Conservation (phyloP, 2,113 vertebrate genomes). For the Setophaga petechia region DNA sequence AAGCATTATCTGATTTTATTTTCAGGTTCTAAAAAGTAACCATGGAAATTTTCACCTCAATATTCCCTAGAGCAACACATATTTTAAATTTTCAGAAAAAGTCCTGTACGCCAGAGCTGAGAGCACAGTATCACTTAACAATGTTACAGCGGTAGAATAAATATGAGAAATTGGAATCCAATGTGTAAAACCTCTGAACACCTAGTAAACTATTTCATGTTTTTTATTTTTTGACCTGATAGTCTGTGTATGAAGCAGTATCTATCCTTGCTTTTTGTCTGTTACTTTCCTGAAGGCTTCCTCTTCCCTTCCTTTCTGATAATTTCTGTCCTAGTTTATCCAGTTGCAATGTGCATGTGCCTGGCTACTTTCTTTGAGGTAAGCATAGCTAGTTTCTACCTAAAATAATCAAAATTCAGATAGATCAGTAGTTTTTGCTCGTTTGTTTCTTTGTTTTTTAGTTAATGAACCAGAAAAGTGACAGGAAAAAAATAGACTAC, state of each 20-base stretch:
- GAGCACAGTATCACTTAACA: not conserved
- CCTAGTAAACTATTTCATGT: not conserved
- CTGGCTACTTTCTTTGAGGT: not conserved
- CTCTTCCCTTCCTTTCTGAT: not conserved
- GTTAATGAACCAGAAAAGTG: not conserved
- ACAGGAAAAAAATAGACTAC: not conserved
- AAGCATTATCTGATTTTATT: not conserved
- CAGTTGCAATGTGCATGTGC: not conserved
- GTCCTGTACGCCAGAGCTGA: not conserved
- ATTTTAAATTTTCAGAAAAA: not conserved
- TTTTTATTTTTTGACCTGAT: not conserved
- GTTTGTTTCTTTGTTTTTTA: not conserved
- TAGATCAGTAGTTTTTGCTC: not conserved
- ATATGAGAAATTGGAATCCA: not conserved
- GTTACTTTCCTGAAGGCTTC: not conserved
- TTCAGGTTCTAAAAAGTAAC: not conserved
- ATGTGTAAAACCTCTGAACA: not conserved
- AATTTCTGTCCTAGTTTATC: not conserved
- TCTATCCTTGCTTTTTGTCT: not conserved
- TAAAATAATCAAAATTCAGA: not conserved
- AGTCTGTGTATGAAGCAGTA: not conserved
- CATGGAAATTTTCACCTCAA: not conserved
- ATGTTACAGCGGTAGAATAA: not conserved
- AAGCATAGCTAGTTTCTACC: not conserved
- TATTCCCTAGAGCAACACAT: not conserved